Conservation (phyloP, 2,113 vertebrate genomes). For the Dendropsophus ebraccatus region DNA sequence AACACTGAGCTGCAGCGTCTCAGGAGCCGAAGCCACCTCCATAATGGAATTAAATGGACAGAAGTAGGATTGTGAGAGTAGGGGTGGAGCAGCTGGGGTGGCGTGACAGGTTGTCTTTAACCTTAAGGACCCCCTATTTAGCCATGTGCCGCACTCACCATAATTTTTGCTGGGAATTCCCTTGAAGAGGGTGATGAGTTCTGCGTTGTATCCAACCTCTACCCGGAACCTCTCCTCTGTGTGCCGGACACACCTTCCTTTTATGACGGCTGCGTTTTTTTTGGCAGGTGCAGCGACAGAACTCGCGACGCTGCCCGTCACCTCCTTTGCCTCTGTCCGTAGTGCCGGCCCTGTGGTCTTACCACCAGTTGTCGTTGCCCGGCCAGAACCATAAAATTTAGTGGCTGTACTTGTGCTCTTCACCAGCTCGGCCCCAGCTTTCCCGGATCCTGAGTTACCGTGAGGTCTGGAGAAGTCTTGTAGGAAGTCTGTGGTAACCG, state of each 20-base stretch:
- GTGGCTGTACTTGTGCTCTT: slow-evolving; percentile 1
- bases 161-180: slow-evolving; percentile 86
- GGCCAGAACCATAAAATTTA: slow-evolving; percentile 50
- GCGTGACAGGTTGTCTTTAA: no score
- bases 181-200: slow-evolving; percentile 87
- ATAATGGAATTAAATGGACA: no score
- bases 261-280: slow-evolving; percentile 67
- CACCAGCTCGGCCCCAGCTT: neutral
- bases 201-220: slow-evolving; percentile 82
- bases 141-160: slow-evolving; percentile 73
- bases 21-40: no score
- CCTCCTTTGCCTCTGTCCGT: slow-evolving; percentile 3
- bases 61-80: no score
- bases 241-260: slow-evolving; percentile 80
- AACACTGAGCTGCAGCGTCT: no score
- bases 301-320: neutral
- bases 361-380: no score
- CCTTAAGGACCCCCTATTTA: no score
- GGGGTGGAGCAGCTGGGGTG: no score
- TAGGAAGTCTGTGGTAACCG: neutral
- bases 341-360: neutral
- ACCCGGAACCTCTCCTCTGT: slow-evolving; percentile 84
- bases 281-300: slow-evolving; percentile 61
- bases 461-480: neutral
- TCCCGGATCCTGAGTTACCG: neutral